Base-by-base conservation (phyloP, 2,113 vertebrate genomes). In the Oxygymnocypris stewartii region DNA sequence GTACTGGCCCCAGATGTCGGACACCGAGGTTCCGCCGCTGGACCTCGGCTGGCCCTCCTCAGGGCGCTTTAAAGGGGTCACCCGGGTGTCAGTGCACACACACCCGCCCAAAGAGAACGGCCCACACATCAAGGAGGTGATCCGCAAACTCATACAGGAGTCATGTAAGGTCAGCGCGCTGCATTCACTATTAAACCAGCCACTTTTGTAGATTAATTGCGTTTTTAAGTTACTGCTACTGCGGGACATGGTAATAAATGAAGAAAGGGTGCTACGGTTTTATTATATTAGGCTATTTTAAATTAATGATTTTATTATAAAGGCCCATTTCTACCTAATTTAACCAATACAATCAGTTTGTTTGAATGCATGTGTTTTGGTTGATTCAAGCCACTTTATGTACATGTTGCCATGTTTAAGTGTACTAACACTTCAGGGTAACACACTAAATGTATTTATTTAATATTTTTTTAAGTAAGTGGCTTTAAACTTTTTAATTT, bases 1-100 rank as follows among this genome's bases (percentile, higher is more conserved):
- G 47, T 99, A 99, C 89, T 99, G 97, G 97, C 98, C 98, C 0
- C 93, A 97, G 90, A 92, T 94, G 90, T 98, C 97, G 0, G 98
- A 99, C 92, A 97, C 95, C 0, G 96, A 97, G 85, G 94, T 97
- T 59, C 97, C 97, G 0, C 92, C 93, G 0, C 91, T 99, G 94
- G 98, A 99, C 75, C 88, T 98, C 75, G 98, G 98, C 71, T 99
- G 98, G 98, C 95, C 95, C 0, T 90, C 94, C 80, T 92, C 90
- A 6, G 92, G 92, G 8, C 89, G 94, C 86, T 98, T 97, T 90
- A 96, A 93, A 4, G 97, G 97, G n/a, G 93, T 96, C 84, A 96
- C 95, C 79, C 94, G 96, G 0, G 92, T 97, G 86, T 80, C 91
- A 0, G 94, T 99, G 11, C 95, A 96, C 94, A 97, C 97, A 0